Conservation (phyloP, 2,113 vertebrate genomes). For the Emydocephalus ijimae region DNA sequence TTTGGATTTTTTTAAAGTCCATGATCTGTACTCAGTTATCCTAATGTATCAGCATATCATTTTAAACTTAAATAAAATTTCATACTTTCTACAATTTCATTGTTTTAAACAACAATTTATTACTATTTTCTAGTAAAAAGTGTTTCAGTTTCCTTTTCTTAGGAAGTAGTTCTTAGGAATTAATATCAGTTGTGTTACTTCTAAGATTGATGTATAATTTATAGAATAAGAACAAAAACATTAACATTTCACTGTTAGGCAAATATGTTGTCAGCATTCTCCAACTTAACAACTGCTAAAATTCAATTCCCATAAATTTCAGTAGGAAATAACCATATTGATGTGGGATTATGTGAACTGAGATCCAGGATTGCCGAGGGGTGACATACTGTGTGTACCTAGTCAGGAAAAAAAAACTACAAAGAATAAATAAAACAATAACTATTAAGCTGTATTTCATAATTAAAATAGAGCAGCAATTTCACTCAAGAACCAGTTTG, state of each 20-base stretch:
- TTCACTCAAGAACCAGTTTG: neutral
- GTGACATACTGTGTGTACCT: neutral
- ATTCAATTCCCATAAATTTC: neutral
- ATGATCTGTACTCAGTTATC: neutral
- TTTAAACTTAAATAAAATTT: neutral
- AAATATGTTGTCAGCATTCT: neutral
- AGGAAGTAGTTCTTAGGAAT: slow-evolving; percentile 1
- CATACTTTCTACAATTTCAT: neutral
- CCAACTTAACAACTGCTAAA: neutral
- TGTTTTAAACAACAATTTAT: neutral
- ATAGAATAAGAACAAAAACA: slow-evolving; percentile 19
- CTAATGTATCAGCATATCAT: neutral
- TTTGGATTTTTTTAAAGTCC: neutral
- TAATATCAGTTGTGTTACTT: neutral
- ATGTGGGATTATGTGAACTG: neutral
- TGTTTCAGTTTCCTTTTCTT: slow-evolving; percentile 12
- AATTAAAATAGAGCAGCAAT: neutral
- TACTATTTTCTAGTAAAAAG: neutral
- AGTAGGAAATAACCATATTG: neutral
- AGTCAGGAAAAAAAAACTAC: slow-evolving; percentile 5
- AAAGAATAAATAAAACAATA: neutral
- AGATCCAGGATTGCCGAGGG: neutral
- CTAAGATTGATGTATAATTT: slow-evolving; percentile 9
- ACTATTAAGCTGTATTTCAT: neutral
- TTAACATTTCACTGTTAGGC: slow-evolving; percentile 3